Evolutionary conservation across 2,888 invertebrate genomes (phyloP).

Genomic region (Drosophila nr. medialis): DNA sequence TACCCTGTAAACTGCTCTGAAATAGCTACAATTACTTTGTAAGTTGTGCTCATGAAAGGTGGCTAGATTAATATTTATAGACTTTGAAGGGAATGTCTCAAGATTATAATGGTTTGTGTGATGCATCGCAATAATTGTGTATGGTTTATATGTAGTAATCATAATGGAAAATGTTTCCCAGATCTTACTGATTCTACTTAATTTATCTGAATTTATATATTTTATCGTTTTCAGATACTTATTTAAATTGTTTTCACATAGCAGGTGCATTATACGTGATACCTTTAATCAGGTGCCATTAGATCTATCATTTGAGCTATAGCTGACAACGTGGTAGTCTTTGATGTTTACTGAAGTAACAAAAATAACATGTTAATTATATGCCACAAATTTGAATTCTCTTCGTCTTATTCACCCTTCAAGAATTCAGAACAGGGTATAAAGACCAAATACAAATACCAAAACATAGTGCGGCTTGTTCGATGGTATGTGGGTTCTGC

Average conservation of each 20-base stretch:
- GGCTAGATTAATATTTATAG: not conserved
- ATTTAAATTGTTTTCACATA: not conserved
- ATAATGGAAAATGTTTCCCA: not conserved
- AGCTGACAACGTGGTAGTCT: not conserved
- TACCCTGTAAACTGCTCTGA: conserved; percentile 22
- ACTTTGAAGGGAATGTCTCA: not conserved
- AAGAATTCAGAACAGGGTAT: conserved; percentile 33
- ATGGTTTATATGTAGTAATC: not conserved
- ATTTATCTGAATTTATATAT: not conserved
- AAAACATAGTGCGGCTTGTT: conserved; percentile 76
- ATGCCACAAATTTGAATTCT: not conserved
- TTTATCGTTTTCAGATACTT: not conserved
- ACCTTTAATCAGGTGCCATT: no score
- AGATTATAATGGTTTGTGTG: no score
- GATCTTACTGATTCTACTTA: not conserved
- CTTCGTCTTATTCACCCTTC: not conserved
- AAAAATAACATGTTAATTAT: not conserved
- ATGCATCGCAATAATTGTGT: not conserved
- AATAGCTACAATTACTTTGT: no score
- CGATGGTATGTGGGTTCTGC: conserved; percentile 42
- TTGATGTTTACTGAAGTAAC: not conserved
- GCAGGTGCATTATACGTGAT: no score
- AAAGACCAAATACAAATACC: conserved; percentile 71
- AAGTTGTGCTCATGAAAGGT: not conserved
- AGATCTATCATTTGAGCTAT: not conserved